Percentiles rank a stretch among this genome's conserved stretches.
Conservation (phyloP, 2,797 vertebrate genomes). For the Spea hammondii region DNA sequence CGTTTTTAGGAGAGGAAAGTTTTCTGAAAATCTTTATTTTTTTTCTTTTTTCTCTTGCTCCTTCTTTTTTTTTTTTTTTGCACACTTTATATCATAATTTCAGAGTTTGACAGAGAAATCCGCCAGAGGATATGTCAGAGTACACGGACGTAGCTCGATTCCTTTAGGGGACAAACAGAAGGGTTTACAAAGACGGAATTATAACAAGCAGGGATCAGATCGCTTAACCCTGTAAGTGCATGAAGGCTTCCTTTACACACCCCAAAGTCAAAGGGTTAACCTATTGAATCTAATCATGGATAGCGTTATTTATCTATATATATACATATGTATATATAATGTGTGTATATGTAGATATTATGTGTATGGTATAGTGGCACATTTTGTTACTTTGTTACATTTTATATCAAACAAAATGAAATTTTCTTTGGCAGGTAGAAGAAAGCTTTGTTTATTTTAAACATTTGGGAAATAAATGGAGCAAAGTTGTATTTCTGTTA, state of each 20-base stretch:
- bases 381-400: too few species aligned
- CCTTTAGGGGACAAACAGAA: constrained; percentile 25
- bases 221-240: not conserved
- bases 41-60: too few species aligned
- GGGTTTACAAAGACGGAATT: not conserved
- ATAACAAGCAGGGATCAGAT: constrained; percentile 5
- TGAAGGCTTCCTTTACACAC: not conserved
- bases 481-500: too few species aligned
- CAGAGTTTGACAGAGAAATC: constrained; percentile 15
- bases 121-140: constrained; percentile 4
- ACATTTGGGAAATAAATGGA: too few species aligned
- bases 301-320: too few species aligned
- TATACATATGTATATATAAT: too few species aligned
- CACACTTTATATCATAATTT: constrained; percentile 17
- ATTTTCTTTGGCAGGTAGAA: too few species aligned
- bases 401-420: too few species aligned
- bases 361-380: too few species aligned
- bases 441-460: too few species aligned
- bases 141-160: constrained; percentile 19
- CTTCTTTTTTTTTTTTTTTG: not conserved
- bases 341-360: too few species aligned
- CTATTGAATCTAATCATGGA: too few species aligned
- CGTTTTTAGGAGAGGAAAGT: not conserved
- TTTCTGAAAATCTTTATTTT: constrained; percentile 7
- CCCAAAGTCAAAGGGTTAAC: not conserved